Evolutionary conservation across 2,113 vertebrate genomes (phyloP).

Genomic region (Edolisoma coerulescens): DNA sequence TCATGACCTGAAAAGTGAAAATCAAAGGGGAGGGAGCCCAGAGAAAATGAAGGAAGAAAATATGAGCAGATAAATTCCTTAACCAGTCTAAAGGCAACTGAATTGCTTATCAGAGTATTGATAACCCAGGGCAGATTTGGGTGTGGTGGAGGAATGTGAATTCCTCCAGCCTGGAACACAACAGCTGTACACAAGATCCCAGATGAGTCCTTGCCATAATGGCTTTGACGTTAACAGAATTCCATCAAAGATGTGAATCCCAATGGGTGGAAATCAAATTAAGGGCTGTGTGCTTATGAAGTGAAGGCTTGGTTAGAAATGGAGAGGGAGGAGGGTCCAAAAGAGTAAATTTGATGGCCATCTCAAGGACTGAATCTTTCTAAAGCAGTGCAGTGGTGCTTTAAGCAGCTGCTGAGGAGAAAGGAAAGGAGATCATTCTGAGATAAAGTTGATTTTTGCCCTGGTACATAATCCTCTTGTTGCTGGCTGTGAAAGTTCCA

Average conservation of each 20-base stretch:
- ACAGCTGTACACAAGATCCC: background rate
- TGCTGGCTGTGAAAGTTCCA: background rate
- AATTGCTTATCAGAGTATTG: constrained; percentile 14
- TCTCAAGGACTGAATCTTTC: background rate
- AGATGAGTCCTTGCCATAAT: background rate
- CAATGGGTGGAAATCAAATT: background rate
- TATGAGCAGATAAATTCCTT: background rate
- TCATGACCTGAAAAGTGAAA: background rate
- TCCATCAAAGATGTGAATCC: background rate
- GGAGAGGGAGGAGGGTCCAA: background rate
- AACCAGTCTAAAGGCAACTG: background rate
- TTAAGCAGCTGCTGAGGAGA: background rate
- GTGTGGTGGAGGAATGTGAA: background rate
- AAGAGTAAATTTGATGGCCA: background rate
- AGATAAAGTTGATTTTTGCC: background rate
- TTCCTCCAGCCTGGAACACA: background rate
- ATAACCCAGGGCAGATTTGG: background rate
- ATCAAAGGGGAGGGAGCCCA: background rate
- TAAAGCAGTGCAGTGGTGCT: background rate
- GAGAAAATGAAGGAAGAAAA: background rate
- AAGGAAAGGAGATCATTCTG: background rate
- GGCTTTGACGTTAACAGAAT: background rate
- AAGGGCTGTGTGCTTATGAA: background rate
- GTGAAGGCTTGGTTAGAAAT: background rate
- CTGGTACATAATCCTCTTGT: background rate